Evolutionary conservation across 2,888 invertebrate species (phyloP).

Genomic region (Erebia palarica): DNA sequence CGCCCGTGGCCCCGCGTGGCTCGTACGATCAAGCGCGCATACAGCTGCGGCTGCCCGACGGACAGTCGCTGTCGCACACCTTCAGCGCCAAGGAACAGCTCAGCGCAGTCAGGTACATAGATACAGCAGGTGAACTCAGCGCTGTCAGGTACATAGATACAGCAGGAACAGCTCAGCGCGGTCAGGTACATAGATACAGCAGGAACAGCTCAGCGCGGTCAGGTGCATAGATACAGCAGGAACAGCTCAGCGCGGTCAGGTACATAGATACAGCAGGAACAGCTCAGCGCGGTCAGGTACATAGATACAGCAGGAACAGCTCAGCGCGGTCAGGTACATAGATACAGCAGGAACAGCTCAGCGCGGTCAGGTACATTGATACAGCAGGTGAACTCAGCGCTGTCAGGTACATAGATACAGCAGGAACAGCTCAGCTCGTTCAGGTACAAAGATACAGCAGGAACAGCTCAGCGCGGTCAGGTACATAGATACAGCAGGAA

Average conservation of each 20-base stretch:
- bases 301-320: too few species aligned
- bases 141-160: slow-evolving; percentile 92
- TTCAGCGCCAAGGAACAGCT: slow-evolving; percentile 92
- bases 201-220: slow-evolving; percentile 95
- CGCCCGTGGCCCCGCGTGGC: slow-evolving; percentile 53
- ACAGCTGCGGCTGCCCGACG: slow-evolving; percentile 67
- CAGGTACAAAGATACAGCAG: too few species aligned
- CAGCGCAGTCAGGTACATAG: slow-evolving; percentile 91
- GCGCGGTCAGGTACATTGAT: slow-evolving; percentile 92
- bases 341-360: too few species aligned
- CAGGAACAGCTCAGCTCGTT: too few species aligned
- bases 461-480: slow-evolving; percentile 95
- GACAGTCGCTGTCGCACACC: slow-evolving; percentile 66
- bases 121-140: too few species aligned
- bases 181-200: too few species aligned
- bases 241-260: slow-evolving; percentile 94
- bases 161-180: too few species aligned
- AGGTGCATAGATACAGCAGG: too few species aligned
- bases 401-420: slow-evolving; percentile 89
- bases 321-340: slow-evolving; percentile 91
- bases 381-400: too few species aligned
- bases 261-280: too few species aligned
- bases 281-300: slow-evolving; percentile 91
- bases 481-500: too few species aligned
- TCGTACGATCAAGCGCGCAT: slow-evolving; percentile 66